Conservation (phyloP, 2,888 invertebrate genomes). For the Cheilosia scutellata region DNA sequence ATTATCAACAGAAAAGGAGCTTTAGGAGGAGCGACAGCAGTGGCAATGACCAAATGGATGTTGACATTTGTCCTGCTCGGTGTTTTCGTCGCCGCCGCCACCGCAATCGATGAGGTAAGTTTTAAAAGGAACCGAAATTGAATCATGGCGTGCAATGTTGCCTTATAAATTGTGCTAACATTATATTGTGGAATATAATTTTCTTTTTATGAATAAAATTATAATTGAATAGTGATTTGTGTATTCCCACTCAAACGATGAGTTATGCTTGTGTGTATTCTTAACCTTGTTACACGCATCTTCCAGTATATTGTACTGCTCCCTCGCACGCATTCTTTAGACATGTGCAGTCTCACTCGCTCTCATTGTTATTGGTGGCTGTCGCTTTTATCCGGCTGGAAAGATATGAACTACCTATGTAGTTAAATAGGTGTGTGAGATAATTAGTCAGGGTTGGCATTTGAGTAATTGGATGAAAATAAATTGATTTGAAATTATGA, state of each 20-base stretch:
- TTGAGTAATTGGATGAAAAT: slow-evolving; percentile 9
- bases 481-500: background rate
- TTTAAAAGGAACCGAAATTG: background rate
- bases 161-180: background rate
- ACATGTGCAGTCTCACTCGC: slow-evolving; percentile 51
- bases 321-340: slow-evolving; percentile 51
- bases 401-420: slow-evolving; percentile 16
- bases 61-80: slow-evolving; percentile 73
- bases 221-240: slow-evolving; percentile 47
- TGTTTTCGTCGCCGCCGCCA: slow-evolving; percentile 66
- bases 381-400: slow-evolving; percentile 32
- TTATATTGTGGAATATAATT: background rate
- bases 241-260: slow-evolving; percentile 52
- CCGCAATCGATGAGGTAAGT: slow-evolving; percentile 73
- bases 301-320: slow-evolving; percentile 60
- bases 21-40: slow-evolving; percentile 51
- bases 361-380: slow-evolving; percentile 50
- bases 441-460: slow-evolving; percentile 67
- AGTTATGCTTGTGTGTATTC: slow-evolving; percentile 17
- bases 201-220: slow-evolving; percentile 12
- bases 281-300: slow-evolving; percentile 73
- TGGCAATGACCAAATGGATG: slow-evolving; percentile 71
- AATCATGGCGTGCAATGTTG: background rate
- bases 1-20: slow-evolving; percentile 63
- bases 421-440: slow-evolving; percentile 59